Evolutionary conservation across 2,113 vertebrate species (phyloP).

Genomic region (Cacatua alba): DNA sequence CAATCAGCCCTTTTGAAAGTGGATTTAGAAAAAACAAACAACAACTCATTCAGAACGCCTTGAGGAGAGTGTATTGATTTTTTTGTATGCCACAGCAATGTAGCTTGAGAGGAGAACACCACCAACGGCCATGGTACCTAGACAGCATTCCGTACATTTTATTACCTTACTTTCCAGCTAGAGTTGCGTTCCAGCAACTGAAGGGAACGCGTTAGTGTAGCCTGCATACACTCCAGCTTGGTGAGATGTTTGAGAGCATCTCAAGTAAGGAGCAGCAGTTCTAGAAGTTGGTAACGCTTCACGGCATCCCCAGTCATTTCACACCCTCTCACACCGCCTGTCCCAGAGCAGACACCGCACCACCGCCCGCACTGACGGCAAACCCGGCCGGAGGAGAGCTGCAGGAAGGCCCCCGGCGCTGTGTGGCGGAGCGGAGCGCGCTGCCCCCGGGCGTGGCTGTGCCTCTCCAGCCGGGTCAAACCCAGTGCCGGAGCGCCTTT

Average conservation of each 20-base stretch:
- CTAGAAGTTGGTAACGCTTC: accelerated
- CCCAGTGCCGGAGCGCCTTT: not conserved
- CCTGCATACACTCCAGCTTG: accelerated
- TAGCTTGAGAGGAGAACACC: not conserved
- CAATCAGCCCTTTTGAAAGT: not conserved
- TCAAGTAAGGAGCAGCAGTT: not conserved
- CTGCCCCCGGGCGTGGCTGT: not conserved
- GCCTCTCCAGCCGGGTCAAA: accelerated
- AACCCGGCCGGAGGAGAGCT: not conserved
- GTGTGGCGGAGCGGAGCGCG: not conserved
- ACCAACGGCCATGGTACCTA: accelerated
- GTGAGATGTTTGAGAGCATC: not conserved
- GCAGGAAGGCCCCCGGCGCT: not conserved
- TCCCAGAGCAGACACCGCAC: not conserved
- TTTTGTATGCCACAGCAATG: not conserved
- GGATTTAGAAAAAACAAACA: not conserved
- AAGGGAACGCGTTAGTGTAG: accelerated
- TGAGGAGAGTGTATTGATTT: not conserved
- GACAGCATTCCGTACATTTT: not conserved
- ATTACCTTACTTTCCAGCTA: not conserved
- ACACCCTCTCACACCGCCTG: not conserved
- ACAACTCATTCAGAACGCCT: not conserved
- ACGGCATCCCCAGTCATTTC: accelerated
- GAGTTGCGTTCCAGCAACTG: accelerated
- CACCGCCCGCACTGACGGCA: not conserved